phyloP scores from a whole-genome alignment of 2,113 vertebrate genomes.

The Cyphomyrus plagiostoma region DNA sequence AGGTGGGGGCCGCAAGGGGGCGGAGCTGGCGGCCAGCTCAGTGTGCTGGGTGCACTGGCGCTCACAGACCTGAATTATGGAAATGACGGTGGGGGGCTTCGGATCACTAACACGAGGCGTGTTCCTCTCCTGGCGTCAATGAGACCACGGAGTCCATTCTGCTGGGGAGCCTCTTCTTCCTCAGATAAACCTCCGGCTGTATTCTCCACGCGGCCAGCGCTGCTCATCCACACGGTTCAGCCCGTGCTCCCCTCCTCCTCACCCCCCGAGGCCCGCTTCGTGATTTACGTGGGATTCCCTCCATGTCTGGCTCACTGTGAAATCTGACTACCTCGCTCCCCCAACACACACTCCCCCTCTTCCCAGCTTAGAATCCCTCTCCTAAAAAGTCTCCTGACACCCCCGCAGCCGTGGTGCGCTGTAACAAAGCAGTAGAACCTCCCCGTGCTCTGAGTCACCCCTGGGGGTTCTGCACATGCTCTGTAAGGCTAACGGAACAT shows the following conservation, averaged over 20 bases:
- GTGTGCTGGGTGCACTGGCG: not conserved
- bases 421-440: conserved; percentile 28
- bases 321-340: conserved; percentile 24
- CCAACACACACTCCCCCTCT: not conserved
- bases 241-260: not conserved
- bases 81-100: not conserved
- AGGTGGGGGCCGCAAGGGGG: not conserved
- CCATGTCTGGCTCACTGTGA: conserved; percentile 15
- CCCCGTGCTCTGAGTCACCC: conserved; percentile 15
- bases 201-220: not conserved
- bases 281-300: conserved; percentile 38
- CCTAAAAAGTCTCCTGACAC: conserved; percentile 15
- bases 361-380: not conserved
- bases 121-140: not conserved
- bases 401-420: conserved; percentile 21
- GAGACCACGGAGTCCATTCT: not conserved
- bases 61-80: not conserved
- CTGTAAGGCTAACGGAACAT: not conserved
- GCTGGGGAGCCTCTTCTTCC: conserved; percentile 6
- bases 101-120: not conserved
- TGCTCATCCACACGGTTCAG: not conserved
- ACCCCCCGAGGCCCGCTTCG: conserved; percentile 16
- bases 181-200: not conserved
- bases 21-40: not conserved
- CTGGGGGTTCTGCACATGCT: conserved; percentile 10